Evolutionary conservation across 1,140 invertebrate species (phyloP), one percentile per base, ranked within the genome.

Genomic region (Prorops nasuta): DNA sequence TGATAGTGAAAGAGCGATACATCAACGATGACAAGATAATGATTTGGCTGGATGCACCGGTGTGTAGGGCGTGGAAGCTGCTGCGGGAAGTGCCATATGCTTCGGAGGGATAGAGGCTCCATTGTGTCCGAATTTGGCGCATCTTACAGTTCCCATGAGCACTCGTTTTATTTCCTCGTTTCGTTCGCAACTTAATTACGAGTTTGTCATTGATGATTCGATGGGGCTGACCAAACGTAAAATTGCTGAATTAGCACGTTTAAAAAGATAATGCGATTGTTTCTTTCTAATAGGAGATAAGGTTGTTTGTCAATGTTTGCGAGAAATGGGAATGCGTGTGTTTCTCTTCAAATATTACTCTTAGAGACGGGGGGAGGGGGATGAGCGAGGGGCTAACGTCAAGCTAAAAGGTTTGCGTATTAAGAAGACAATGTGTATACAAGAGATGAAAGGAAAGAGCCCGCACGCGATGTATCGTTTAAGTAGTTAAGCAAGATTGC

Each of bases 21-120:
- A 61, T 67, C 51, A 62, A 56, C 36, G 34, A 58, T 60, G 66
- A 66, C 60, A 59, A 63, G 63, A 65, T 65, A 67, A 65, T 63
- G 56, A 68, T 56, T 64, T 57, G 32, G 49, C 44, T 50, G 55
- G 51, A 45, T 50, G 45, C 38, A 58, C 51, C 49, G 18, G 36
- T 34, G n/a, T n/a, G 47, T 32, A 34, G 49, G 24, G 18, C 28
- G 56, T 44, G 36, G 48, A 43, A 54, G 37, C 44, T 53, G 51
- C 44, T 61, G 51, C 51, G 63, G 60, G 60, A 69, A 69, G 45
- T 40, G 47, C 51, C 67, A 69, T 56, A 60, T 69, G 67, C 35
- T 60, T 55, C 37, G 44, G 48, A 31, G 37, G 37, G 46, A 36
- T 34, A 14, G 44, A 50, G 49, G 20, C 46, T 24, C 49, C 51